Evolutionary conservation across 2,113 vertebrate species (phyloP), one percentile per base, ranked within the genome.

Genomic region (Elaphurus davidianus): DNA sequence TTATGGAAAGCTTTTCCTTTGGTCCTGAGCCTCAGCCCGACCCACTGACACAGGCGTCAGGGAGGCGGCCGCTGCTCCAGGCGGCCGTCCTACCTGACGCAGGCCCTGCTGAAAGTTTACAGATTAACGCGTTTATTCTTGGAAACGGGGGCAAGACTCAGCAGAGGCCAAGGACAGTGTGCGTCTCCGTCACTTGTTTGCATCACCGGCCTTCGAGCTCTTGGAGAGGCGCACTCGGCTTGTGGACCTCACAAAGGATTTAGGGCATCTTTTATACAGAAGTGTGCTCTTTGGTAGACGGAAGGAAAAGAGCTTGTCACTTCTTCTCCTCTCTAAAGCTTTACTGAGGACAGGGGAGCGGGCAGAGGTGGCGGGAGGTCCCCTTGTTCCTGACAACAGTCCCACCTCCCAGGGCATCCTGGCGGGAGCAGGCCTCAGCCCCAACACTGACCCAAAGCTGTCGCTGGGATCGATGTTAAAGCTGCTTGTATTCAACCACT

Each of bases 241-340:
- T 50, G 43, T 2, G 11, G 15, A 7, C 23, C 0, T 43, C 3
- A 98, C 90, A 94, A 91, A 96, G 81, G 62, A 96, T 95, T 47
- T 74, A 78, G 98, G 97, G 43, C 97, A 12, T 47, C 91, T 55
- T 97, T 97, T 97, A 50, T 96, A 7, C 60, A 33, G 82, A 62
- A 45, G 52, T 36, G 30, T 40, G 57, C n/a, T 78, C 55, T 82
- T 93, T 59, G 47, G 30, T 52, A 62, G 19, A 27, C 0, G 47
- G 23, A 54, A n/a, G 92, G 55, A 93, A 92, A 94, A 84, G 33
- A 67, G 59, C 25, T 27, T 16, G 8, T 33, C 15, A 3, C 62
- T 47, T 90, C 90, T 60, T 95, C 14, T 90, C 30, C n/a, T 91
- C 74, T 55, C 36, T 16, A 25, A 17, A 50, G 57, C 27, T 55